Percentiles rank a stretch among this genome's conserved stretches.
Conservation (phyloP, 2,797 vertebrate species). For the Percopsis omiscomaycus region DNA sequence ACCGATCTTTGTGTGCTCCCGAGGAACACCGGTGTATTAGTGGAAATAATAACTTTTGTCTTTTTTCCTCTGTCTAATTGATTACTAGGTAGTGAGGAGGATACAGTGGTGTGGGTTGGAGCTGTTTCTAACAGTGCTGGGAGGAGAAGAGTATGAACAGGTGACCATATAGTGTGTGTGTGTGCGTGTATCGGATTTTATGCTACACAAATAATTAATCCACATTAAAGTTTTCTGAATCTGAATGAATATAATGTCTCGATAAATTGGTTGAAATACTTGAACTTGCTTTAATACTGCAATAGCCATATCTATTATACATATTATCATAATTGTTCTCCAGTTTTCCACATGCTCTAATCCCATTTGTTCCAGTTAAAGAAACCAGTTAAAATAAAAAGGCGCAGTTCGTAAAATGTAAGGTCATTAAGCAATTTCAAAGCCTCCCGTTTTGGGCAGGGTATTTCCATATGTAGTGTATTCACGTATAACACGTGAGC, state of each 20-base stretch:
- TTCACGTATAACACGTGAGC: too few species aligned
- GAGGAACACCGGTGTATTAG: background rate
- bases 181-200: background rate
- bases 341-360: too few species aligned
- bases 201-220: background rate
- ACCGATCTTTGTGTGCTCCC: background rate
- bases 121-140: conserved; percentile 83
- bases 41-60: background rate
- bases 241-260: background rate
- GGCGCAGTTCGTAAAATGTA: too few species aligned
- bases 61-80: conserved; percentile 4
- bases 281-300: too few species aligned
- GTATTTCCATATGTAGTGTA: too few species aligned
- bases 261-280: background rate
- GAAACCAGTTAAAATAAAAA: too few species aligned
- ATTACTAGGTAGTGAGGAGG: conserved; percentile 82
- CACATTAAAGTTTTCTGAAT: background rate
- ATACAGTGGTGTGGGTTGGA: conserved; percentile 84
- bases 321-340: too few species aligned
- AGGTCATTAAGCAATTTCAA: too few species aligned
- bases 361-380: too few species aligned
- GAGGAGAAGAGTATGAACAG: conserved; percentile 68
- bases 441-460: too few species aligned
- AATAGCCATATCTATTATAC: too few species aligned
- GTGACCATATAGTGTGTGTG: conserved; percentile 24